Evolutionary conservation across 2,797 vertebrate species (phyloP).

Genomic region (Tragelaphus eurycerus): DNA sequence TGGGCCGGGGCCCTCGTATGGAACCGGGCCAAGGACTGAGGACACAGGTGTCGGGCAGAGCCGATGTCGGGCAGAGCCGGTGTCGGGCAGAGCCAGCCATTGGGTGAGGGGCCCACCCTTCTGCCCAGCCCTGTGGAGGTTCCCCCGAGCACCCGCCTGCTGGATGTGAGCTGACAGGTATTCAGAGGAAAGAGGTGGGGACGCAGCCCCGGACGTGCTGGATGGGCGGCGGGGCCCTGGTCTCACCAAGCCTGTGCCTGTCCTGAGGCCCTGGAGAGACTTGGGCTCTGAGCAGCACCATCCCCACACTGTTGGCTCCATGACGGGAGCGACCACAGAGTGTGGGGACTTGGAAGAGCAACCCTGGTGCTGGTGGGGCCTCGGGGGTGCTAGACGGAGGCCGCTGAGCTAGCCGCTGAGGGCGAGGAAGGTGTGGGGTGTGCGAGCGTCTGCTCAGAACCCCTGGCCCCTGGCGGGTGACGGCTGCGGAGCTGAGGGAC

Average conservation of each 20-base stretch:
- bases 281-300: background rate
- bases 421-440: background rate
- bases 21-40: background rate
- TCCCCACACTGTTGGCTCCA: background rate
- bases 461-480: too few species aligned
- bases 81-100: background rate
- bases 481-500: background rate
- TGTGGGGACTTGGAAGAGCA: background rate
- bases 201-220: background rate
- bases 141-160: background rate
- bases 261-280: background rate
- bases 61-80: background rate
- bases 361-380: background rate
- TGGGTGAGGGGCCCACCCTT: background rate
- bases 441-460: background rate
- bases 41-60: background rate
- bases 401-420: background rate
- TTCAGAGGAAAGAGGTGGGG: background rate
- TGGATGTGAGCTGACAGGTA: background rate
- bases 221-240: background rate
- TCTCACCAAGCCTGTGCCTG: background rate
- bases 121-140: fast-evolving
- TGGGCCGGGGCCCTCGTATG: slow-evolving; percentile 1
- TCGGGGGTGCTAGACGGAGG: too few species aligned
- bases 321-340: background rate